Evolutionary conservation across 2,113 vertebrate genomes (phyloP), one percentile per base, ranked within the genome.

Genomic region (Cricetomys ansorgei): DNA sequence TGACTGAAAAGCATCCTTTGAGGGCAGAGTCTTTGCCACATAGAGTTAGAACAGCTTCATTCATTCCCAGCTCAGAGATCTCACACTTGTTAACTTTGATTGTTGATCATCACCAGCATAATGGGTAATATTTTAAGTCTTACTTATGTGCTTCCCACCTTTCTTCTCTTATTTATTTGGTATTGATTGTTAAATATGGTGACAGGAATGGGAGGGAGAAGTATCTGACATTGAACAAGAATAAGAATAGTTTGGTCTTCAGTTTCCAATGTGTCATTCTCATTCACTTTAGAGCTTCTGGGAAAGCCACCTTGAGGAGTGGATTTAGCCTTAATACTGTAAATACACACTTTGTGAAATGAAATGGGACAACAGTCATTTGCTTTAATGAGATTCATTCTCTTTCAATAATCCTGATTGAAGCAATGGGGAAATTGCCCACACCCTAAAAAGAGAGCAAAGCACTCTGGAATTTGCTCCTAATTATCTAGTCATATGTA

Each of bases 401-500:
- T 1, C 64, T 89, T 88, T 77, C 72, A 80, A 57, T 43, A 65
- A 70, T 77, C 55, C 65, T 85, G 55, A 94, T 69, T 85, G 59
- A 96, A 96, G 81, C 50, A 95, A 62, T 55, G 31, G 13, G n/a
- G 43, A 72, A 94, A 81, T 64, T 43, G 31, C n/a, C 73, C 94
- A 59, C 94, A 90, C 53, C 88, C 80, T 93, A 76, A 94, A 97
- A 73, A 86, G 65, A 88, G 37, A 90, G 6, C 43, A 67, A 81
- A 48, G 6, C 80, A 95, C 37, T 83, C 64, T 88, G 40, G 31
- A 23, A 72, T 95, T 92, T 85, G 31, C 5, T 88, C 5, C 0
- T 95, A 89, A 90, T 57, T 95, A 88, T 70, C 31, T 37, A 65
- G 21, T 45, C 94, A 90, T 89, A 70, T 10, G 34, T 1, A 59